Evolutionary conservation across 2,888 invertebrate genomes (phyloP).

Genomic region (Ophion ventricosus): DNA sequence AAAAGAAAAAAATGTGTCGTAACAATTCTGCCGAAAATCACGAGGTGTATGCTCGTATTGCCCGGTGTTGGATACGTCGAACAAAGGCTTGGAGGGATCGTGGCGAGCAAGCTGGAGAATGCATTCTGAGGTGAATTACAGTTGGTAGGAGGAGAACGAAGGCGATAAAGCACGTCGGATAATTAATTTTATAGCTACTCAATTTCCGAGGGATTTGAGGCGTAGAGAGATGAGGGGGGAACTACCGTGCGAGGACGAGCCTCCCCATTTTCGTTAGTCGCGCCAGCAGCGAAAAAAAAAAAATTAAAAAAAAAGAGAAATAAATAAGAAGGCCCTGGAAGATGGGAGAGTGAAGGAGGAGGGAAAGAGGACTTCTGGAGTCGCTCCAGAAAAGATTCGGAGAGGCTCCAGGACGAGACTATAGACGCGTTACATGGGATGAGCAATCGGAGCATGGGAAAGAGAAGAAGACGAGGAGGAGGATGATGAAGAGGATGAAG

Average conservation of each 20-base stretch:
- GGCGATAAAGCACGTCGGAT: slow-evolving; percentile 82
- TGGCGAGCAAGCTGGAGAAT: slow-evolving; percentile 54
- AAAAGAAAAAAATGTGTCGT: neutral
- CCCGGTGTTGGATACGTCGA: neutral
- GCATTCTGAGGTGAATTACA: slow-evolving; percentile 53
- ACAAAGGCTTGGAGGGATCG: slow-evolving; percentile 19
- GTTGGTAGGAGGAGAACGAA: slow-evolving; percentile 19
- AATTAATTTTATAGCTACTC: slow-evolving; percentile 84
- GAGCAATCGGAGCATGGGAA: slow-evolving; percentile 38
- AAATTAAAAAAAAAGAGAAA: slow-evolving; percentile 55
- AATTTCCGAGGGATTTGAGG: slow-evolving; percentile 82
- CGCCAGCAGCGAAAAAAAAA: slow-evolving; percentile 71
- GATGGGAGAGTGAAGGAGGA: slow-evolving; percentile 32
- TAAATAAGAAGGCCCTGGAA: slow-evolving; percentile 18
- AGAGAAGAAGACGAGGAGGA: slow-evolving; percentile 33
- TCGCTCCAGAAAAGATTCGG: neutral
- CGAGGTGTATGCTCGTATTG: neutral
- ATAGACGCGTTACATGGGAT: slow-evolving; percentile 13
- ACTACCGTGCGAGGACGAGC: slow-evolving; percentile 49
- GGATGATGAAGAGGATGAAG: slow-evolving; percentile 47
- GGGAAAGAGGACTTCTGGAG: neutral
- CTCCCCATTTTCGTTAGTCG: slow-evolving; percentile 78
- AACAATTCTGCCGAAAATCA: neutral
- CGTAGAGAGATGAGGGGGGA: slow-evolving; percentile 46
- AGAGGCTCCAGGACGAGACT: slow-evolving; percentile 35